phyloP scores from a whole-genome alignment of 2,888 invertebrate species.

The Zaprionus lineosus region DNA sequence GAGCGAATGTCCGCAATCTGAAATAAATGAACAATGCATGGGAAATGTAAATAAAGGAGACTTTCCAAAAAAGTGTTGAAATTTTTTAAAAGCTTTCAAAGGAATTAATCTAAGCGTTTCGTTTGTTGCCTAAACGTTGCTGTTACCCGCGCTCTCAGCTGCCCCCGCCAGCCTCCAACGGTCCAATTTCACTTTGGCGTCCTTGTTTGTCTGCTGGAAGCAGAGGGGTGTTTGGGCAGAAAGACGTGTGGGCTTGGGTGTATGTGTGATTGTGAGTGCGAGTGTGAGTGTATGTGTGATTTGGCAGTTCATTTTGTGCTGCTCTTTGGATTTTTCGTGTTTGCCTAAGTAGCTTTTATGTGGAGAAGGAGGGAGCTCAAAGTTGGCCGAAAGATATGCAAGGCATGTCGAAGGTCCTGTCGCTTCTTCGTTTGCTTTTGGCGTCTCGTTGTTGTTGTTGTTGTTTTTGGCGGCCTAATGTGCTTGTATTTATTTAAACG shows the following conservation, averaged over 20 bases:
- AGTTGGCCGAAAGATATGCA: slow-evolving; percentile 23
- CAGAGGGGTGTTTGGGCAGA: slow-evolving; percentile 38
- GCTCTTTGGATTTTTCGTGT: slow-evolving; percentile 41
- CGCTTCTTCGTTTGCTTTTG: no score
- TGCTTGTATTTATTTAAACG: slow-evolving; percentile 74
- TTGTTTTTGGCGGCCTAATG: slow-evolving; percentile 54
- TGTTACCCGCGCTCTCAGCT: no score
- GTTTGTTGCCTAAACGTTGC: slow-evolving; percentile 30
- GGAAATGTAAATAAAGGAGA: neutral
- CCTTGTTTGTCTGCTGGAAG: no score
- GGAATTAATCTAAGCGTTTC: slow-evolving; percentile 36
- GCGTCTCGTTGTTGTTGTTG: slow-evolving; percentile 7
- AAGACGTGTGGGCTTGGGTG: neutral
- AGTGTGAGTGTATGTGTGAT: slow-evolving; percentile 2
- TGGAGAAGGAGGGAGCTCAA: no score
- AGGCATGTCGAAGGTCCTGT: slow-evolving; percentile 19
- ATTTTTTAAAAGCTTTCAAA: slow-evolving; percentile 39
- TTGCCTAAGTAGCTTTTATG: slow-evolving; percentile 51
- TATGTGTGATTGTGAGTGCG: no score
- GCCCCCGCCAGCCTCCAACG: no score
- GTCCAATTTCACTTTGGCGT: no score
- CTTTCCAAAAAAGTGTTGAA: slow-evolving; percentile 45
- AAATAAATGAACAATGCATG: no score
- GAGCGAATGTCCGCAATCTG: no score
- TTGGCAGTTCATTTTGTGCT: slow-evolving; percentile 41